A percentile compares a stretch with the other conserved stretches of the same genome.
Evolutionary conservation across 2,888 invertebrate species (phyloP).

Genomic region (Drosophila conformis): DNA sequence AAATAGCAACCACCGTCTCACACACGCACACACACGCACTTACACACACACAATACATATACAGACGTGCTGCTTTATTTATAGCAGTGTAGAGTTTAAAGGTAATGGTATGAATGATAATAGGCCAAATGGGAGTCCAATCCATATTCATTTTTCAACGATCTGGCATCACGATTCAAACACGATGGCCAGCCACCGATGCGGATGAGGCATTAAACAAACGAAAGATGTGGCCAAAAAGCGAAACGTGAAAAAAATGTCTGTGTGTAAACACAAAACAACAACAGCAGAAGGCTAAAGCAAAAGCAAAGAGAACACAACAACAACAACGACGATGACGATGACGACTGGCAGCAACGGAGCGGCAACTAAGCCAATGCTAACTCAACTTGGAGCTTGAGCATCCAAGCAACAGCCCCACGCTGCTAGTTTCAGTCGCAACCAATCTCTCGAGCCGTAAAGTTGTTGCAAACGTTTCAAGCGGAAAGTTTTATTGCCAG

Average conservation of each 20-base stretch:
- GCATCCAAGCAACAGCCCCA: slow-evolving; percentile 37
- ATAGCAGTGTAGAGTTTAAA: slow-evolving; percentile 35
- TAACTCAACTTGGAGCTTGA: slow-evolving; percentile 54
- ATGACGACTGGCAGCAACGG: slow-evolving; percentile 27
- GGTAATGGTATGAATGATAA: slow-evolving; percentile 26
- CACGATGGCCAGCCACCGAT: slow-evolving; percentile 13
- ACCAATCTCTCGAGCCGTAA: slow-evolving; percentile 66
- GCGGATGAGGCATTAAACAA: slow-evolving; percentile 48
- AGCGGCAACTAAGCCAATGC: slow-evolving; percentile 44
- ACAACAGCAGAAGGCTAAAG: slow-evolving; percentile 21
- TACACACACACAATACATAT: neutral
- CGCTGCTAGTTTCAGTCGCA: slow-evolving; percentile 57
- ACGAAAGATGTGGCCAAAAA: slow-evolving; percentile 74
- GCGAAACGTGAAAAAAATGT: slow-evolving; percentile 47
- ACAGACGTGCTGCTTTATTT: slow-evolving; percentile 25
- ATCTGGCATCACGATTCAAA: slow-evolving; percentile 51
- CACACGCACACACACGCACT: slow-evolving; percentile 18
- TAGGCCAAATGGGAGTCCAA: slow-evolving; percentile 5
- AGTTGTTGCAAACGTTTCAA: slow-evolving; percentile 61
- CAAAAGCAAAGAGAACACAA: slow-evolving; percentile 20
- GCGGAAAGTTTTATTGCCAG: slow-evolving; percentile 42
- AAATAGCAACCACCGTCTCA: slow-evolving; percentile 44
- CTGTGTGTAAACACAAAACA: slow-evolving; percentile 56
- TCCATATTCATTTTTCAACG: slow-evolving; percentile 21
- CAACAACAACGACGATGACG: slow-evolving; percentile 11